A percentile compares a stretch with the other conserved stretches of the same genome.
Conservation (phyloP, 2,113 vertebrate species). For the Myrmecobius fasciatus region DNA sequence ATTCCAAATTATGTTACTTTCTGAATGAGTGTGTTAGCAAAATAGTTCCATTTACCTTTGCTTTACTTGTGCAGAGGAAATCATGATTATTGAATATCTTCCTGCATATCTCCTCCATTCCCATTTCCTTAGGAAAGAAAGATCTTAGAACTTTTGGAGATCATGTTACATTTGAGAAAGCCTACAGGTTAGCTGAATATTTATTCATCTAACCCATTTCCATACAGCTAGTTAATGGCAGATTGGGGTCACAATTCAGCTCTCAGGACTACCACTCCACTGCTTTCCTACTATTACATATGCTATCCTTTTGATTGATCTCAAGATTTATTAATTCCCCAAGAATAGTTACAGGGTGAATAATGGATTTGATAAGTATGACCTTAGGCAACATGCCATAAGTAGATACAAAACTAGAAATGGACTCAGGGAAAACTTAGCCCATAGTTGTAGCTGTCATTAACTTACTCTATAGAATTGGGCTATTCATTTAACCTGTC, state of each 20-base stretch:
- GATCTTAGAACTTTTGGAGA: conserved; percentile 2
- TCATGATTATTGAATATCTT: background rate
- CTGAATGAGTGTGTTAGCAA: background rate
- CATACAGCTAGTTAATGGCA: background rate
- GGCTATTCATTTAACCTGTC: background rate
- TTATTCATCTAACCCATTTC: background rate
- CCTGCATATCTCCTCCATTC: background rate
- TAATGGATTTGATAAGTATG: background rate
- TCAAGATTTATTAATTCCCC: conserved; percentile 26
- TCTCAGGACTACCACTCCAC: background rate
- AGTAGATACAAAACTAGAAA: background rate
- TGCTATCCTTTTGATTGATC: background rate
- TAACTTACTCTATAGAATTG: background rate
- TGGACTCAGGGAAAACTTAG: background rate
- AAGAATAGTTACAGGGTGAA: background rate
- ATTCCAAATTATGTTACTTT: background rate
- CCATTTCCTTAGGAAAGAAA: background rate
- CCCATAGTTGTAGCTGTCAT: background rate
- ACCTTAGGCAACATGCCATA: background rate
- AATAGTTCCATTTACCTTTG: background rate
- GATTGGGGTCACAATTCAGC: background rate
- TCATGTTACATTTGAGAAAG: background rate
- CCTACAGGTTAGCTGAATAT: background rate
- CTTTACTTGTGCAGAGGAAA: background rate
- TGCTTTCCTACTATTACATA: background rate